Evolutionary conservation across 2,888 invertebrate species (phyloP), one percentile per base, ranked within the genome.

Genomic region (Chalcis sispes): DNA sequence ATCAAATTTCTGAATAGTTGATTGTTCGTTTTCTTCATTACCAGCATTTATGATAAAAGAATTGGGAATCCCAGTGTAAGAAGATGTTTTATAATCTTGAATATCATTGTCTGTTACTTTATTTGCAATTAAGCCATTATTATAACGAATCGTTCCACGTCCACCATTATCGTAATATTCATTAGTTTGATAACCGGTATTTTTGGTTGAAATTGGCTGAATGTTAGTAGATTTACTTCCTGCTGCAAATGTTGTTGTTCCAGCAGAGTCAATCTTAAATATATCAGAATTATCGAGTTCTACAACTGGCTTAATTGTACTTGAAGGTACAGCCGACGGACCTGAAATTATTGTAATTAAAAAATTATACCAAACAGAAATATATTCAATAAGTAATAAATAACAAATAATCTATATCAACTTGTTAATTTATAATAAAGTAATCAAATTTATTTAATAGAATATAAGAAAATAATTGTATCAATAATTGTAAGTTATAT

Each of bases 61-160:
- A 65, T 86, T 88, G 0, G 89, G 84, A 61, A 86, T 75, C 0
- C 83, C 79, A 2, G 84, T 85, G 27, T 85, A 86, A 56, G 74
- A 29, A 1, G 79, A 59, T 8, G 86, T 85, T 65, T 85, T 81
- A 67, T 88, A 86, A 66, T 88, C 86, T 42, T 79, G 82, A 18
- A 85, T 72, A 71, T 87, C 87, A 25, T 80, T 85, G 27, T 86
- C 85, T 2, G 87, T 83, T 64, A 85, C 86, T 48, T 86, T 88
- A 18, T 79, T 85, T 1, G 84, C 82, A 13, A 85, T 79, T 40
- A 83, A 80, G 18, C 85, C 86, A 54, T 84, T 85, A 69, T 87
- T 86, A 66, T 85, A 85, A 5, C 80, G 82, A 23, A 85, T 84
- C 0, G 85, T 86, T 20, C 85, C 82, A 0, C 84, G 84, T 4